Evolutionary conservation across 2,888 invertebrate genomes (phyloP), one percentile per base, ranked within the genome.

Genomic region (Kuschelorhynchus macadamiae): DNA sequence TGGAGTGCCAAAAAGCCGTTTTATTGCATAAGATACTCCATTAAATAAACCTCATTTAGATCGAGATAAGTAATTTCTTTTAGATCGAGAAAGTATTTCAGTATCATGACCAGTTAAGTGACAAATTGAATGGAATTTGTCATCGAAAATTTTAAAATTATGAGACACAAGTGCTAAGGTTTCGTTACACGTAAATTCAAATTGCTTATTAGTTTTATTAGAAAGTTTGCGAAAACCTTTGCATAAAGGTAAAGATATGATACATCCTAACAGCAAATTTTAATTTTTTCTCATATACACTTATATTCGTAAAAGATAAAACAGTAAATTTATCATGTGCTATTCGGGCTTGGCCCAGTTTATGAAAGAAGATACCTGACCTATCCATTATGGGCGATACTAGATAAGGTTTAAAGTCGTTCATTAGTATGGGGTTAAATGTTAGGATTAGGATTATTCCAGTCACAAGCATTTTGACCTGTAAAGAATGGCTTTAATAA

Each of bases 1-100:
- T 1, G 68, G 71, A 2, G 68, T 65, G 3, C 66, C 68, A 14
- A 71, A 71, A 18, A 70, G 39, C 65, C 65, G 55, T 42, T 70
- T 66, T 14, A 66, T 14, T 47, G 69, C 69, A 25, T 69, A 69
- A 9, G 69, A 65, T 11, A 55, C 49, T 2, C 57, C 55, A n/a
- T 70, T 30, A 18, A 70, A 66, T 20, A 62, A n/a, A 20, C 64
- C 55, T 12, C 53, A 30, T 53, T 49, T 56, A 12, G n/a, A 20
- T n/a, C n/a, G n/a, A n/a, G n/a, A n/a, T n/a, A n/a, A n/a, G 25
- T 5, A 25, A 5, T 25, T 7, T 9, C 33, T 49, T 21, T 30
- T 7, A 16, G 33, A 30, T 8, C 32, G 3, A 25, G 3, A 25
- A 25, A 25, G 3, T 3, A 5, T 7, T n/a, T 52, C 25, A n/a